Percentiles rank a stretch among this genome's conserved stretches.
These are phyloP conservation scores for Pristionchus exspectatus DNA, from an alignment of 2,888 invertebrate species.

Conservation along the genomic window DNA sequence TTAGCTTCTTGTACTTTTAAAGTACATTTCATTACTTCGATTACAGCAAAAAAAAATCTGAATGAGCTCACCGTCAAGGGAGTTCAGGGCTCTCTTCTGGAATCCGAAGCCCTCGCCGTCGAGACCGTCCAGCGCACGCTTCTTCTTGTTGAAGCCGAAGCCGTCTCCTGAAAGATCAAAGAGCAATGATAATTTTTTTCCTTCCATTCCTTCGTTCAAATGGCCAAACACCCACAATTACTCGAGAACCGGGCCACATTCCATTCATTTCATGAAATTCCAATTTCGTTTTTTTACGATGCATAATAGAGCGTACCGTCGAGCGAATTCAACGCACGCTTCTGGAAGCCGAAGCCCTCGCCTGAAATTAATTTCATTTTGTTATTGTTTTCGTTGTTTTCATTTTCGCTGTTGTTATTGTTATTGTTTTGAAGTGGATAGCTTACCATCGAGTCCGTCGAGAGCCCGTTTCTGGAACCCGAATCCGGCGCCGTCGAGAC, in stretches of 20 bases:
- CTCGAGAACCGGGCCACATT: background rate
- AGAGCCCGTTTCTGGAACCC: slow-evolving; percentile 52
- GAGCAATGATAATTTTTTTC: background rate
- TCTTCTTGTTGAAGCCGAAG: slow-evolving; percentile 53
- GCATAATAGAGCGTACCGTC: slow-evolving; percentile 35
- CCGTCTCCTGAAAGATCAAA: slow-evolving; percentile 36
- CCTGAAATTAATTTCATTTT: background rate
- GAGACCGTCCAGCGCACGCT: slow-evolving; percentile 36
- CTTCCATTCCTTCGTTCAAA: background rate
- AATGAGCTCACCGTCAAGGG: slow-evolving; percentile 18
- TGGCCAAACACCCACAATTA: background rate
- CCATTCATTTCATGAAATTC: background rate
- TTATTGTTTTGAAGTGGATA: no score
- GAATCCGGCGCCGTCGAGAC: slow-evolving; percentile 39
- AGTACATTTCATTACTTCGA: background rate
- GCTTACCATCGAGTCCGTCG: slow-evolving; percentile 24
- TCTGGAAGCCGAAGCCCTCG: slow-evolving; percentile 50
- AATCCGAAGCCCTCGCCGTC: slow-evolving; percentile 51
- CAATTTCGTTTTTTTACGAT: background rate
- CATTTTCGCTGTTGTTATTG: background rate
- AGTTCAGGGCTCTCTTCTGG: slow-evolving; percentile 44
- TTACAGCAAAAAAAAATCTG: background rate
- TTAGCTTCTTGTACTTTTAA: no score
- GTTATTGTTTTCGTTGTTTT: background rate
- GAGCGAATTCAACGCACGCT: slow-evolving; percentile 38